Evolutionary conservation across 2,797 vertebrate genomes (phyloP).

Genomic region (Coilia nasus): DNA sequence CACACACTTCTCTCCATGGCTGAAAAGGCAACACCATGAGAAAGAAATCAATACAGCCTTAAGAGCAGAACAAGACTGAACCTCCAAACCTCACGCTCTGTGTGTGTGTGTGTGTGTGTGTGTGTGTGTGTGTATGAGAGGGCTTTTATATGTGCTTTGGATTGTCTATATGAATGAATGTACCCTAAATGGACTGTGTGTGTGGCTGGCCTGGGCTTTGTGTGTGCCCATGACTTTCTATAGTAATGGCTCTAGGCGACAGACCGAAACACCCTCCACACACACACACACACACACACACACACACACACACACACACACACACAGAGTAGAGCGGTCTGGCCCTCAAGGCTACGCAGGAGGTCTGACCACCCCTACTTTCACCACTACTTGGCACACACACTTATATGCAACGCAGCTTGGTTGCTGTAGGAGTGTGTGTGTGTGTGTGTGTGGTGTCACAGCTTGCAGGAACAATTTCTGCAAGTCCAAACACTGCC

Average conservation of each 20-base stretch:
- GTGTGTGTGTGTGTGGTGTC: not conserved
- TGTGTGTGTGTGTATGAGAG: not conserved
- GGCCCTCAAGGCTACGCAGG: conserved; percentile 5
- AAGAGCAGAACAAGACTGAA: not conserved
- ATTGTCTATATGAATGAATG: not conserved
- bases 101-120: not conserved
- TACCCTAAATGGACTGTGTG: not conserved
- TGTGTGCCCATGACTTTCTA: not conserved
- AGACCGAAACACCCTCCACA: not conserved
- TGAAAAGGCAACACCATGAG: not conserved
- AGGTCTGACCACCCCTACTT: not conserved
- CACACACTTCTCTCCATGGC: not conserved
- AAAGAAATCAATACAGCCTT: not conserved
- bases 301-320: conserved; percentile 21
- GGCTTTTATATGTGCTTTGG: not conserved
- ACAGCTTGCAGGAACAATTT: not conserved
- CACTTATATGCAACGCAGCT: not conserved
- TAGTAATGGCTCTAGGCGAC: not conserved
- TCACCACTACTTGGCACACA: not conserved
- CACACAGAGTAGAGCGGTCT: not conserved
- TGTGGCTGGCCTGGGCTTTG: not conserved
- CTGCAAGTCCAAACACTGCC: not conserved
- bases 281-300: not conserved
- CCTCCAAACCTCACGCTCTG: not conserved
- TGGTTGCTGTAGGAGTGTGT: too few relatives aligned